These are phyloP conservation scores for Stenurella melanura DNA, from an alignment of 2,888 invertebrate genomes.

Conservation along the genomic window DNA sequence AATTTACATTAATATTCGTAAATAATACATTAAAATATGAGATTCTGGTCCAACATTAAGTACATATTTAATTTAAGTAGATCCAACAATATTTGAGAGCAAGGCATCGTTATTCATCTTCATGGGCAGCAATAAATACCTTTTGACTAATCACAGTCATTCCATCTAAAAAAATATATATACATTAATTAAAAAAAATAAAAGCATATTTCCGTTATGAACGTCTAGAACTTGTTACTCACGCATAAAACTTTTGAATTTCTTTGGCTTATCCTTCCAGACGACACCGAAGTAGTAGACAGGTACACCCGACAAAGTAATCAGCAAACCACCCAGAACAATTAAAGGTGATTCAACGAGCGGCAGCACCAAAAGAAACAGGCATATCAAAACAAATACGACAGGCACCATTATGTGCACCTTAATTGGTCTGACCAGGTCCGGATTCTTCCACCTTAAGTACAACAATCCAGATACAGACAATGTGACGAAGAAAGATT, in stretches of 20 bases:
- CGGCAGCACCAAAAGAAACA: slow-evolving; percentile 87
- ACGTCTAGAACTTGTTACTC: slow-evolving; percentile 65
- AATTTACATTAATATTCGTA: not conserved
- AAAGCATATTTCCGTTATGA: not conserved
- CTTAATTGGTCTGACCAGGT: slow-evolving; percentile 89
- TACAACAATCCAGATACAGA: slow-evolving; percentile 90
- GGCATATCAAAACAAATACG: slow-evolving; percentile 84
- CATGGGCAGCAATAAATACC: slow-evolving; percentile 83
- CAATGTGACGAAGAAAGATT: slow-evolving; percentile 92
- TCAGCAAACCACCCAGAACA: slow-evolving; percentile 85
- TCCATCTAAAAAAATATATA: slow-evolving; percentile 74
- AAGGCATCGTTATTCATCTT: slow-evolving; percentile 24
- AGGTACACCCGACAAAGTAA: slow-evolving; percentile 89
- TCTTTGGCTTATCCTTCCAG: slow-evolving; percentile 80
- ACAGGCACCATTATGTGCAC: slow-evolving; percentile 81
- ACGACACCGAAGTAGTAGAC: slow-evolving; percentile 85
- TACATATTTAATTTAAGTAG: slow-evolving; percentile 9
- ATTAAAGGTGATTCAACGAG: slow-evolving; percentile 86
- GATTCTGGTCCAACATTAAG: slow-evolving; percentile 19
- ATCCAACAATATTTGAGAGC: not conserved
- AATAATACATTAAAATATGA: slow-evolving; percentile 4
- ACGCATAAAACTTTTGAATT: slow-evolving; percentile 79
- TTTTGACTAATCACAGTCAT: slow-evolving; percentile 81
- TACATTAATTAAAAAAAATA: not conserved
- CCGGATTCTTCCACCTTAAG: slow-evolving; percentile 86